Evolutionary conservation across 2,797 vertebrate species (phyloP).

Genomic region (Enteromius fasciolatus): DNA sequence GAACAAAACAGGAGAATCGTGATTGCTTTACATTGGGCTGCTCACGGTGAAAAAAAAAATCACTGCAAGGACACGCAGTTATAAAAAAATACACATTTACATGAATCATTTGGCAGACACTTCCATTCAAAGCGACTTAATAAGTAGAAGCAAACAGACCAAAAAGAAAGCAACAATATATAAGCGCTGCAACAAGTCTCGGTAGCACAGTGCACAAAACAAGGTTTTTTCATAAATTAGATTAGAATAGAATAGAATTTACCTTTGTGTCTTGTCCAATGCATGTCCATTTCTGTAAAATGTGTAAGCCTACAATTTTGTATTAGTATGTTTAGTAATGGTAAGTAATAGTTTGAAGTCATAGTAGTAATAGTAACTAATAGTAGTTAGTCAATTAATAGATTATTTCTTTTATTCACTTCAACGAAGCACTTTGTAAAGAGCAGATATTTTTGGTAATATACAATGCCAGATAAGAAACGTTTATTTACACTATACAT

Average conservation of each 20-base stretch:
- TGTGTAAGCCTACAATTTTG: background rate
- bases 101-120: too few species aligned
- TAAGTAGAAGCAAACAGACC: too few species aligned
- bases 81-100: background rate
- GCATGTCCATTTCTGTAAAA: background rate
- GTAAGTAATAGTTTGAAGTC: background rate
- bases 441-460: too few species aligned
- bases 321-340: background rate
- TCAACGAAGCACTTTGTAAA: too few species aligned
- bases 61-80: background rate
- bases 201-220: too few species aligned
- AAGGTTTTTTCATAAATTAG: too few species aligned
- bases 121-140: too few species aligned
- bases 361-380: background rate
- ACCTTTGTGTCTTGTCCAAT: background rate
- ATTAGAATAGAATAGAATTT: too few species aligned
- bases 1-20: constrained; percentile 20
- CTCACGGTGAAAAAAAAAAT: background rate
- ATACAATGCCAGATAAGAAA: background rate
- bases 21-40: background rate
- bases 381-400: background rate
- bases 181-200: too few species aligned
- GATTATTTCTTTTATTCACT: background rate
- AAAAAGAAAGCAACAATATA: too few species aligned
- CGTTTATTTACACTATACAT: background rate